Evolutionary conservation across 2,888 invertebrate genomes (phyloP).

Genomic region (Mechanitis messenoides): DNA sequence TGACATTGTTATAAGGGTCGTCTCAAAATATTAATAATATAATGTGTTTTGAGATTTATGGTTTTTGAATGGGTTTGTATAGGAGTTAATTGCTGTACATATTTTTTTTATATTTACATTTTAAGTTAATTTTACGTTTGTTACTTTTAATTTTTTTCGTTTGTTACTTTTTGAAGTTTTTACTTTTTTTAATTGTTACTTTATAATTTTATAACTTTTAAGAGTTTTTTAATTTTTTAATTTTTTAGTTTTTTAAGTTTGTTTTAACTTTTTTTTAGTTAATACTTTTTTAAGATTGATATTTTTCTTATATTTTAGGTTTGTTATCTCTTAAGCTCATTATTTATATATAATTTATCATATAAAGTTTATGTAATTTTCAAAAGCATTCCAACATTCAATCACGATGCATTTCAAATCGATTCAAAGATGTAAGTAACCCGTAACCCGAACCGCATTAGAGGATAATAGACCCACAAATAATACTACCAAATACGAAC

Average conservation of each 20-base stretch:
- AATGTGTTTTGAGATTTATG: conserved; percentile 50
- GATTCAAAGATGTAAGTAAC: conserved; percentile 47
- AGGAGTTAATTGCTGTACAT: conserved; percentile 46
- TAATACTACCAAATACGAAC: conserved; percentile 18
- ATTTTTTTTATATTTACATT: conserved; percentile 33
- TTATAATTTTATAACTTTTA: too few relatives aligned
- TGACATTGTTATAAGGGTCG: conserved; percentile 52
- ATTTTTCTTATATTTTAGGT: too few relatives aligned
- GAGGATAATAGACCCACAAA: conserved; percentile 51
- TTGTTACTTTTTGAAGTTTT: too few relatives aligned
- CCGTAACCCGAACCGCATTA: conserved; percentile 62
- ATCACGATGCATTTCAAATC: conserved; percentile 26
- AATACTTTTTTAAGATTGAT: too few relatives aligned
- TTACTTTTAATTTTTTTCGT: too few relatives aligned
- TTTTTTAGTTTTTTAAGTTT: too few relatives aligned
- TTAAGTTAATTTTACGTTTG: too few relatives aligned
- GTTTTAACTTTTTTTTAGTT: too few relatives aligned
- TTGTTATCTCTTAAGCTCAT: too few relatives aligned
- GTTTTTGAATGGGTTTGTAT: conserved; percentile 14
- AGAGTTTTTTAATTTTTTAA: too few relatives aligned
- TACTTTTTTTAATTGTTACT: too few relatives aligned
- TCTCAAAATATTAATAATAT: conserved; percentile 64
- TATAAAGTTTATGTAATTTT: background rate
- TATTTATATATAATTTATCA: too few relatives aligned
- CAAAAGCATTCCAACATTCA: conserved; percentile 14